These are phyloP conservation scores for Pipa parva DNA, from an alignment of 2,113 vertebrate genomes.

Conservation along the genomic window DNA sequence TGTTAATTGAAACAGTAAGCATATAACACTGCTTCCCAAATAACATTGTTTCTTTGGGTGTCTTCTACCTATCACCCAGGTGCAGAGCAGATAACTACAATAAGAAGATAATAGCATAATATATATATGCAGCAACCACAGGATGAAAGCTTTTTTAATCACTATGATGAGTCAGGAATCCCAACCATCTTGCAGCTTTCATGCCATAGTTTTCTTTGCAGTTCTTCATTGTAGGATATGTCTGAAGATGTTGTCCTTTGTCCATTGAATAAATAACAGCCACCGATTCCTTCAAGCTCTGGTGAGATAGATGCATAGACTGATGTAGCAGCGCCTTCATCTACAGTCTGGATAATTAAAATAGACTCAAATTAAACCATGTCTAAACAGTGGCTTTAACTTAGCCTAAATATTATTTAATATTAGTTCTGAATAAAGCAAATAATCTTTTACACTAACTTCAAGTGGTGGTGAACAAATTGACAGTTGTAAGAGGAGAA, in stretches of 20 bases:
- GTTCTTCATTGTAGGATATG: slow-evolving; percentile 60
- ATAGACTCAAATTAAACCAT: background rate
- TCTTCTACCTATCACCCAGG: background rate
- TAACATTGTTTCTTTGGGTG: background rate
- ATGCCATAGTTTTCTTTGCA: slow-evolving; percentile 78
- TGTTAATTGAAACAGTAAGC: background rate
- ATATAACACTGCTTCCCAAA: background rate
- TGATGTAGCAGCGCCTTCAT: slow-evolving; percentile 75
- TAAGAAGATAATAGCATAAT: slow-evolving; percentile 49
- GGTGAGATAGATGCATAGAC: slow-evolving; percentile 68
- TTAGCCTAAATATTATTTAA: no score
- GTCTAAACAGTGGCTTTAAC: no score
- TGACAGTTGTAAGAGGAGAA: no score
- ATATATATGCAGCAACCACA: slow-evolving; percentile 44
- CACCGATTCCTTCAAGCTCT: slow-evolving; percentile 73
- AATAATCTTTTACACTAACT: no score
- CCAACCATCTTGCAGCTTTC: slow-evolving; percentile 72
- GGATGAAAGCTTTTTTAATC: slow-evolving; percentile 43
- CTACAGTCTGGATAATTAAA: slow-evolving; percentile 66
- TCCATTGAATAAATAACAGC: slow-evolving; percentile 82
- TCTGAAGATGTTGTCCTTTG: slow-evolving; percentile 62
- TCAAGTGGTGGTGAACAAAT: no score
- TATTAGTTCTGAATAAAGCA: no score
- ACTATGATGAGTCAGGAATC: slow-evolving; percentile 47
- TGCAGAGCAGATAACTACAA: slow-evolving; percentile 52